Base-by-base conservation (phyloP, 2,113 vertebrate genomes). In the Eublepharis macularius region DNA sequence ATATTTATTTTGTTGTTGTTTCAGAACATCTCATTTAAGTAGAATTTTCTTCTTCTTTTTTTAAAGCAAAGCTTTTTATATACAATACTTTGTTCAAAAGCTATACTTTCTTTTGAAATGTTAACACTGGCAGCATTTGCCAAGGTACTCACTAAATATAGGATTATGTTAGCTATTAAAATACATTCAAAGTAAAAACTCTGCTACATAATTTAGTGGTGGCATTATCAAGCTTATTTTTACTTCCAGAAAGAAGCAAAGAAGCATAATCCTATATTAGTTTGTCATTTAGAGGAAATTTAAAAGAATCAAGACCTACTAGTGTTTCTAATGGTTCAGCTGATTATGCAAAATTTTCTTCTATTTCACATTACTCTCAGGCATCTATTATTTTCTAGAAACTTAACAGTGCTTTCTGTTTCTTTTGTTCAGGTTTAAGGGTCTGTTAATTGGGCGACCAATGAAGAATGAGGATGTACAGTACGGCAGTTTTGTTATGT, bases 81-180 rank as follows among this genome's bases (percentile, higher is more conserved):
- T 49, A 60, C 57, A 39, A 24, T 51, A 29, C 24, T 73, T 29
- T 79, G 39, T 57, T 39, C 24, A 80, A 72, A 80, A 36, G 17
- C 39, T 80, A 29, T 19, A 65, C 72, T 63, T 80, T 63, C 51
- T 47, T 80, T 72, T 34, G 75, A 11, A 57, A 32, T 73, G 78
- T 79, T 60, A 60, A 29, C 80, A 36, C 32, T 69, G 34, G 26
- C 45, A 68, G 63, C 60, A 63, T 80, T 80, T 63, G 51, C 63
- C 73, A 80, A 63, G n/a, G 6, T 36, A 49, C 24, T 85, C 80
- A 60, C 84, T 80, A 85, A 79, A 85, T 79, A 85, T 79, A 84
- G 47, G 74, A 78, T 57, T 45, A 17, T 45, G 47, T 21, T 76
- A n/a, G 32, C 32, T 85, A 77, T 69, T 79, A 72, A 60, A 57